Conservation (phyloP, 2,888 invertebrate genomes). For the Pantelozetes paolii region DNA sequence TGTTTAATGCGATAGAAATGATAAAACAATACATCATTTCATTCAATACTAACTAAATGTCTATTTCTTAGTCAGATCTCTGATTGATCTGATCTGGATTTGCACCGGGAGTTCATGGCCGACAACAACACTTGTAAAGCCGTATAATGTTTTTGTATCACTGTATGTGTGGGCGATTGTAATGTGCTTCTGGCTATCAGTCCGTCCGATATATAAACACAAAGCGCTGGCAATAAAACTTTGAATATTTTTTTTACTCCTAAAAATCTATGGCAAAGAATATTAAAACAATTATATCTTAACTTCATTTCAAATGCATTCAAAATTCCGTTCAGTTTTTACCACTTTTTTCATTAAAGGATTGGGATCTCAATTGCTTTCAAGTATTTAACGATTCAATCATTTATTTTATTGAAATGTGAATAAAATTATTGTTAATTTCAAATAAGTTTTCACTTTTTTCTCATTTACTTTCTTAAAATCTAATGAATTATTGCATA, state of each 20-base stretch:
- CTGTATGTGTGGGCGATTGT: conserved; percentile 28
- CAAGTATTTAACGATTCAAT: no score
- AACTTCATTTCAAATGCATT: not conserved
- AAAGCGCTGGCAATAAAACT: not conserved
- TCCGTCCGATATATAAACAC: conserved; percentile 4
- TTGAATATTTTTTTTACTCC: not conserved
- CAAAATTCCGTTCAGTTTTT: not conserved
- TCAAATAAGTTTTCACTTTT: no score
- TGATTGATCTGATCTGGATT: conserved; percentile 7
- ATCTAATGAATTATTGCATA: no score
- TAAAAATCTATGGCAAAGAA: not conserved
- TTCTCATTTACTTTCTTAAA: no score
- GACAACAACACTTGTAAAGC: conserved; percentile 31
- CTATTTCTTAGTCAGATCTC: not conserved
- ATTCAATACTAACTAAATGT: conserved; percentile 6
- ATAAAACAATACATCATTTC: conserved; percentile 35
- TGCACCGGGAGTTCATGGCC: conserved; percentile 17
- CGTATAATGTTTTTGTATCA: not conserved
- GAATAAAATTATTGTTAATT: no score
- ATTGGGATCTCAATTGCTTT: no score
- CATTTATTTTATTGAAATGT: no score
- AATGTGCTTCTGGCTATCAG: conserved; percentile 28
- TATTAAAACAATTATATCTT: conserved; percentile 16
- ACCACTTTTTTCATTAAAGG: not conserved
- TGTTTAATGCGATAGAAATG: conserved; percentile 15